These are phyloP conservation scores for Drosophila teissieri DNA, from an alignment of 1,140 invertebrate species.

Conservation along the genomic window DNA sequence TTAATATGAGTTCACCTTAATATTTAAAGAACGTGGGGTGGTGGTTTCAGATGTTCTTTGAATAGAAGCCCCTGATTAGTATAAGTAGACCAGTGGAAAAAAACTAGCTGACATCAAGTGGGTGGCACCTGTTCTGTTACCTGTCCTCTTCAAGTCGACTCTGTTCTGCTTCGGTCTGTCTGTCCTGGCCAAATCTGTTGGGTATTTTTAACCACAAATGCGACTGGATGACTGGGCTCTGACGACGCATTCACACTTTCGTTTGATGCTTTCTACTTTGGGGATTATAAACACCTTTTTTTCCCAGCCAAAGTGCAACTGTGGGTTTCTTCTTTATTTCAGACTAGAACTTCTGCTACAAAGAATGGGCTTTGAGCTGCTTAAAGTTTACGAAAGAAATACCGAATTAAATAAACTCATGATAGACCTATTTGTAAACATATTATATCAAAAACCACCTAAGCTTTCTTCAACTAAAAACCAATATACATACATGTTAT, in stretches of 20 bases:
- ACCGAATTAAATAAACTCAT: too few species aligned
- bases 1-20: constrained; percentile 56
- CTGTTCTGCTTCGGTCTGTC: neutral
- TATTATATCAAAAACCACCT: too few species aligned
- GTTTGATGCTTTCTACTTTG: constrained; percentile 62
- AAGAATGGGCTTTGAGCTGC: neutral
- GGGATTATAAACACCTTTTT: constrained; percentile 62
- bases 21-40: constrained; percentile 43
- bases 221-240: constrained; percentile 34
- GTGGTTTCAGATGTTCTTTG: neutral
- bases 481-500: too few species aligned
- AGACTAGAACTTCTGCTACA: neutral
- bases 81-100: constrained; percentile 10
- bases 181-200: constrained; percentile 27
- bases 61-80: constrained; percentile 14
- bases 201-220: constrained; percentile 41
- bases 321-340: constrained; percentile 5
- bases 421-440: too few species aligned
- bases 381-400: neutral
- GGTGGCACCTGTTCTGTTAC: constrained; percentile 15
- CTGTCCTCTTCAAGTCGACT: constrained; percentile 5
- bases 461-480: too few species aligned
- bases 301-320: constrained; percentile 25
- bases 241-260: constrained; percentile 34
- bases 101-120: constrained; percentile 38